These are phyloP conservation scores for Palloptera scutellata DNA, from an alignment of 2,888 invertebrate genomes.

Conservation along the genomic window DNA sequence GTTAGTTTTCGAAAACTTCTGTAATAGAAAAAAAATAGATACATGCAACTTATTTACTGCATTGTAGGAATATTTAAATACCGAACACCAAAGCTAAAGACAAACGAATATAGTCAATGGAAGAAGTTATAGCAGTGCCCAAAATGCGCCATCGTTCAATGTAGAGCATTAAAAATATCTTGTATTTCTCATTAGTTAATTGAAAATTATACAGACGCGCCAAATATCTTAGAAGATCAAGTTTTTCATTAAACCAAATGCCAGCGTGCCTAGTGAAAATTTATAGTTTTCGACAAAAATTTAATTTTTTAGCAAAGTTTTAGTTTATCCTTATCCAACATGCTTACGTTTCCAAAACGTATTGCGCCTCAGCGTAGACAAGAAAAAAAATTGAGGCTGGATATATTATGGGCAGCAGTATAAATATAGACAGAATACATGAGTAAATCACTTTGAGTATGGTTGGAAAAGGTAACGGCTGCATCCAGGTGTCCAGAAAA, in stretches of 20 bases:
- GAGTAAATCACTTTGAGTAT: slow-evolving; percentile 49
- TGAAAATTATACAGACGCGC: slow-evolving; percentile 41
- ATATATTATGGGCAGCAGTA: slow-evolving; percentile 42
- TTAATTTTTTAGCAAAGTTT: not conserved
- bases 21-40: slow-evolving; percentile 21
- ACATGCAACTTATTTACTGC: slow-evolving; percentile 15
- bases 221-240: slow-evolving; percentile 44
- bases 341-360: slow-evolving; percentile 43
- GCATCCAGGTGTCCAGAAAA: slow-evolving; percentile 50
- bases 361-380: slow-evolving; percentile 48
- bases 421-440: slow-evolving; percentile 36
- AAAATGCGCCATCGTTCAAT: slow-evolving; percentile 51
- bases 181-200: slow-evolving; percentile 45
- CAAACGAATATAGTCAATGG: slow-evolving; percentile 56
- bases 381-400: slow-evolving; percentile 34
- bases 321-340: not conserved
- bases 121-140: slow-evolving; percentile 48
- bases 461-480: slow-evolving; percentile 56
- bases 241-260: slow-evolving; percentile 29
- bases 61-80: slow-evolving; percentile 21
- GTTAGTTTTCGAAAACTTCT: not conserved
- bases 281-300: too few species aligned
- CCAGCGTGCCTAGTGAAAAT: slow-evolving; percentile 36
- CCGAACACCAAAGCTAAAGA: slow-evolving; percentile 44
- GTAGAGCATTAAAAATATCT: slow-evolving; percentile 47